Conservation (phyloP, 2,888 invertebrate genomes). For the Incurvaria masculella region DNA sequence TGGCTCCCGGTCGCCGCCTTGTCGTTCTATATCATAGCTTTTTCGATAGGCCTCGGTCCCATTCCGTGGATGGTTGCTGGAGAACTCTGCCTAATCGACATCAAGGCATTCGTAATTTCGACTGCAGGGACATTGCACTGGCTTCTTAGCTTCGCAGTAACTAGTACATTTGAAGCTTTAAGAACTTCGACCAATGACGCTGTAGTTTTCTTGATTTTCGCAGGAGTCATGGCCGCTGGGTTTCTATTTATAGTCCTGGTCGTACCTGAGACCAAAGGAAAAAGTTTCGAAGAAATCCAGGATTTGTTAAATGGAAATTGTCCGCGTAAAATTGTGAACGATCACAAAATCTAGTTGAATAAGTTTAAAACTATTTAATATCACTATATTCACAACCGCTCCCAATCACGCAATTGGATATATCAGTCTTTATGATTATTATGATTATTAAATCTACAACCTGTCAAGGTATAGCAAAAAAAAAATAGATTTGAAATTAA, state of each 20-base stretch:
- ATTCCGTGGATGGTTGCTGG: slow-evolving; percentile 84
- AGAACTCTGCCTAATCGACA: slow-evolving; percentile 76
- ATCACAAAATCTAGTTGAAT: no score
- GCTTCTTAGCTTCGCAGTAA: slow-evolving; percentile 76
- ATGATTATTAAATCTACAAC: no score
- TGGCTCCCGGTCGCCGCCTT: slow-evolving; percentile 75
- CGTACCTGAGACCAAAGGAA: slow-evolving; percentile 68
- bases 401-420: no score
- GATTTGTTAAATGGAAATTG: slow-evolving; percentile 43
- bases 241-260: slow-evolving; percentile 65
- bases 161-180: slow-evolving; percentile 66
- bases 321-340: no score
- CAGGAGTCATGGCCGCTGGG: slow-evolving; percentile 62
- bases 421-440: no score
- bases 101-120: slow-evolving; percentile 73
- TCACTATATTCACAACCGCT: no score
- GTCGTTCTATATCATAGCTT: slow-evolving; percentile 74
- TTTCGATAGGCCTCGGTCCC: slow-evolving; percentile 83
- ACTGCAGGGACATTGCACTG: slow-evolving; percentile 81
- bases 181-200: slow-evolving; percentile 55
- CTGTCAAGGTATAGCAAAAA: no score
- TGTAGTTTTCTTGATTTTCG: slow-evolving; percentile 73
- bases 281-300: slow-evolving; percentile 66
- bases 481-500: no score
- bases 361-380: no score